Conservation (phyloP, 2,797 vertebrate genomes). For the Garrulus glandarius region DNA sequence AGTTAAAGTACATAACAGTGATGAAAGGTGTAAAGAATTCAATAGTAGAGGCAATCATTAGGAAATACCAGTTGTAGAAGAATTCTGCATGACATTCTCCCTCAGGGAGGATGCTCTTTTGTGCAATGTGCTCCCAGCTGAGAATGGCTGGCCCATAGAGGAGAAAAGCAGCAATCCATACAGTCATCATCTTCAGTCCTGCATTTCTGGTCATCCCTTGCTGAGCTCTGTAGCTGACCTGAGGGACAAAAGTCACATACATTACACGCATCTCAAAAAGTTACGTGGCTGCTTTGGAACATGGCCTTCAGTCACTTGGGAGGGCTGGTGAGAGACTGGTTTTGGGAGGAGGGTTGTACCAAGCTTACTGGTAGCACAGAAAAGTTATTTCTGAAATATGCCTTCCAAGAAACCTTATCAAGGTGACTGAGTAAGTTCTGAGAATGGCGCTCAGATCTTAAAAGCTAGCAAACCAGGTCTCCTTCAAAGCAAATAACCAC, state of each 20-base stretch:
- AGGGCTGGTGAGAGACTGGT: background rate
- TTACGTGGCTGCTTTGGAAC: background rate
- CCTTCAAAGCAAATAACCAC: background rate
- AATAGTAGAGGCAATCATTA: conserved; percentile 78
- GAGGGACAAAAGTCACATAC: background rate
- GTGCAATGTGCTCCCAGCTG: conserved; percentile 76
- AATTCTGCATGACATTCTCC: conserved; percentile 79
- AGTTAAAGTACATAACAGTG: conserved; percentile 77
- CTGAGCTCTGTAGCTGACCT: conserved; percentile 80
- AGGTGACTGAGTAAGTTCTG: background rate
- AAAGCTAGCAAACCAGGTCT: background rate
- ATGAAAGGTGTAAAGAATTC: conserved; percentile 82
- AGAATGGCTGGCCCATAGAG: conserved; percentile 79
- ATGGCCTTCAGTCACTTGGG: background rate
- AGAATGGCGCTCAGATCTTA: accelerated
- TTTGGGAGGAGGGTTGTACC: background rate
- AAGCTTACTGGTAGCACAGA: background rate
- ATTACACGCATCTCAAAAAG: background rate
- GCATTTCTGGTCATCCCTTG: conserved; percentile 73
- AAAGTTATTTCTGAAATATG: background rate
- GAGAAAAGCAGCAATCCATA: conserved; percentile 79
- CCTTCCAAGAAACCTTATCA: background rate
- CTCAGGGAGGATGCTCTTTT: conserved; percentile 70
- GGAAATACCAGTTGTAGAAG: conserved; percentile 82
- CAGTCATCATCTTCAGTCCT: conserved; percentile 73